Percentiles rank a stretch among this genome's conserved stretches.
Conservation (phyloP, 2,797 vertebrate genomes). For the Hypotaenidia philippensis region DNA sequence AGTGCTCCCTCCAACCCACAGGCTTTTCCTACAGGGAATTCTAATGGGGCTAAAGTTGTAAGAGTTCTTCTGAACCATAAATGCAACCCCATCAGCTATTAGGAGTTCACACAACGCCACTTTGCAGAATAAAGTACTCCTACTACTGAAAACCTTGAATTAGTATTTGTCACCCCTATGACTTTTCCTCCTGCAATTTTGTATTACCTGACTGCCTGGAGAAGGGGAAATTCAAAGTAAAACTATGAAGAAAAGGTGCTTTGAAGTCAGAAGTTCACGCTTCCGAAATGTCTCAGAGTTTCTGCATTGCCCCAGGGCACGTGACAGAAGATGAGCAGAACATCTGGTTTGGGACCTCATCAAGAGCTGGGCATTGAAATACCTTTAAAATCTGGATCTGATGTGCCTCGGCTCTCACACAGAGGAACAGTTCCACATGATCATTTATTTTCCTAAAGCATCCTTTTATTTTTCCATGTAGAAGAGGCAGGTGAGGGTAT, state of each 20-base stretch:
- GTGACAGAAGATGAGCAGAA: not conserved
- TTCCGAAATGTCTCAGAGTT: not conserved
- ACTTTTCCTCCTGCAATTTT: not conserved
- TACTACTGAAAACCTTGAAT: not conserved
- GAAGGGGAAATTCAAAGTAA: not conserved
- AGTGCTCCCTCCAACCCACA: not conserved
- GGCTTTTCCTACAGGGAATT: not conserved
- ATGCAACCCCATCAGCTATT: not conserved
- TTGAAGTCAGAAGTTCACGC: not conserved
- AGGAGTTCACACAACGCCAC: not conserved
- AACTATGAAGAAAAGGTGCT: not conserved
- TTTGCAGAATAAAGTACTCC: not conserved
- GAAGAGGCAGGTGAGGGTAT: not conserved
- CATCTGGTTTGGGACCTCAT: not conserved
- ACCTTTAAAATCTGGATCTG: not conserved
- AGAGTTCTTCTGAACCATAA: not conserved
- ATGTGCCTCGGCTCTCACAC: not conserved
- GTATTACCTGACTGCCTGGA: not conserved
- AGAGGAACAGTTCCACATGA: not conserved
- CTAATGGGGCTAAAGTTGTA: not conserved
- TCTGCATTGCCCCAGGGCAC: accelerated
- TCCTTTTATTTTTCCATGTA: not conserved
- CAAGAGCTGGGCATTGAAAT: not conserved
- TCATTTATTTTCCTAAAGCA: not conserved
- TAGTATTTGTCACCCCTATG: not conserved